Base-by-base conservation (phyloP, 2,113 vertebrate species). In the Pelvicachromis taeniatus region DNA sequence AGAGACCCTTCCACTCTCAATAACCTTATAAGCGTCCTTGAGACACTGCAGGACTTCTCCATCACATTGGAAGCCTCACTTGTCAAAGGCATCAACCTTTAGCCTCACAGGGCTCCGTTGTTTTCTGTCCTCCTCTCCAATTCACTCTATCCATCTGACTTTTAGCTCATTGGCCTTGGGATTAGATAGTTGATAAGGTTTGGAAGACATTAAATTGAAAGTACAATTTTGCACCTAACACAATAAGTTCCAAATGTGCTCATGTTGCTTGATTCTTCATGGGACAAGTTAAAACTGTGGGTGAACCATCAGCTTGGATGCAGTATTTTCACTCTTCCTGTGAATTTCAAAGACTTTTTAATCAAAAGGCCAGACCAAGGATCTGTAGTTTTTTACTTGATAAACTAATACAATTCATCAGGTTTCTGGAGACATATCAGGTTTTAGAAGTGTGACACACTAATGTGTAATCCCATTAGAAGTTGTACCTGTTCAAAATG, bases 81-180 rank as follows among this genome's bases (percentile, higher is more conserved):
- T n/a, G 95, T 98, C 92, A 99, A 98, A 95, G 97, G 97, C 84
- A 96, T 99, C 35, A 96, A 97, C 48, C 96, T 99, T 85, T 99
- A 97, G 93, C 91, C 65, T 16, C 45, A 3, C 45, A 7, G 10
- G 23, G 26, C 42, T 73, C 21, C 6, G 58, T 5, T 19, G 42
- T 45, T 31, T 19, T 31, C 68, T 31, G 26, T 29, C 19, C 19
- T 38, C 59, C 33, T 65, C 68, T 75, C 19, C 23, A 26, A 16
- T 31, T 31, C 68, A 12, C 23, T 19, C 19, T 38, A 10, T n/a
- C 0, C 33, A 2, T 42, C 63, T 38, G 21, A 14, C 63, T 70
- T 14, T 50, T 0, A 1, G 65, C 14, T 50, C 9, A 3, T 13
- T 12, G 23, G 42, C 42, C 23, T 31, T 31, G 68, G 19, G 45